Base-by-base conservation (phyloP, 1,140 invertebrate genomes). In the Drosophila obscura region DNA sequence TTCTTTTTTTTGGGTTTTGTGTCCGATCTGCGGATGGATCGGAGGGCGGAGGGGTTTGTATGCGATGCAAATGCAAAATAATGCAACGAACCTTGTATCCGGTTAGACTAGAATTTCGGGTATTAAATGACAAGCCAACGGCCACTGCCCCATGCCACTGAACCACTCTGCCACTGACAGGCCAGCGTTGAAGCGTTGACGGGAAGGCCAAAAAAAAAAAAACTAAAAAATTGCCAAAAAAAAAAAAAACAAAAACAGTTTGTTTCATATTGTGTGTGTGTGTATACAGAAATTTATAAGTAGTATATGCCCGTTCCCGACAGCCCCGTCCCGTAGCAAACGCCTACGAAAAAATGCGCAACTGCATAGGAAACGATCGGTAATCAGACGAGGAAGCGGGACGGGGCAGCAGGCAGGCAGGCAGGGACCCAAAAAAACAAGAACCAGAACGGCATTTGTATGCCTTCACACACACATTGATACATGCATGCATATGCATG, bases 81-180 rank as follows among this genome's bases (percentile, higher is more conserved):
- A 90, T 90, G 88, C 88, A 90, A 53, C 84, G 88, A 88, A 88
- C 83, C 88, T 81, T 88, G 66, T 80, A 90, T 90, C 88, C 88
- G 88, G 88, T 88, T 88, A 79, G 77, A 84, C 88, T 90, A 90
- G 88, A 90, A 90, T 90, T 90, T 90, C 82, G 87, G 82, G 80
- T 90, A 90, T 90, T 87, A 88, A 87, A 90, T 90, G 73, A 89
- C 84, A 89, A 39, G 15, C 57, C 43, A 7, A 19, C 31, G 31
- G 35, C 35, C 35, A 39, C 11, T 39, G 35, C 35, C 35, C 35
- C 35, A 39, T 39, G 35, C 35, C 26, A 28, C 19, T 19, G 19
- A 1, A 1, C 19, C 35, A 39, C 11, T 13, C 35, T 13, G 35
- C 35, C 35, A 50, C 57, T 57, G 56, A 41, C 55, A 61, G 45